Evolutionary conservation across 1,140 invertebrate species (phyloP), one percentile per base, ranked within the genome.

Genomic region (Limonius californicus): DNA sequence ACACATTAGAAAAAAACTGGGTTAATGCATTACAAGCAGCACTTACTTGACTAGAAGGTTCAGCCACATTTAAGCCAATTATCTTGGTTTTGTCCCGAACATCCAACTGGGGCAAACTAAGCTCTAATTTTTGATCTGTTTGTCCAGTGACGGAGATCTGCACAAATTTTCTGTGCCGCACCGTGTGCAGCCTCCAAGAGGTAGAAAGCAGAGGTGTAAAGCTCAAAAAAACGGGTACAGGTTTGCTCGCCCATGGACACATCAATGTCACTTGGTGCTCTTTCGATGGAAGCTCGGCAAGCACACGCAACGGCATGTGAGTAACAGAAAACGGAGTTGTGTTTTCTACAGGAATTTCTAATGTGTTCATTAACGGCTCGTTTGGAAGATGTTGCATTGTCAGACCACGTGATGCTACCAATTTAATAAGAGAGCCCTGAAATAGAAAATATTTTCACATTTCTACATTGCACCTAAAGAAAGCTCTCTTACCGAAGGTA

Each of bases 141-240:
- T 76, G 79, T 8, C 88, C 89, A 61, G 85, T 86, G 4, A 95
- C 82, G 1, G 86, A 84, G 11, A 93, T 84, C 75, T 92, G 87
- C 2, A 94, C 69, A 70, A 91, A 92, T 78, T 94, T 94, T 68
- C 88, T 83, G 16, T 85, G 84, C 62, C 89, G 86, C 7, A 89
- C 89, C 0, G 94, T 94, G 59, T 93, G 87, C 1, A 97, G 79
- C 62, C 89, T 87, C 80, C 91, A 89, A 7, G 82, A 83, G 0
- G 89, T 85, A 66, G 85, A 84, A 70, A 97, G 86, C 1, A 93
- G 92, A 6, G 91, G 86, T 1, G 87, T 83, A 77, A 97, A 95
- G 68, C 88, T 85, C 1, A 97, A 75, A 0, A 81, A 78, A 47
- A 90, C 86, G 57, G 83, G 84, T 43, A 84, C 84, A 32, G 89